Evolutionary conservation across 2,113 vertebrate species (phyloP), one percentile per base, ranked within the genome.

Genomic region (Nesoenas mayeri): DNA sequence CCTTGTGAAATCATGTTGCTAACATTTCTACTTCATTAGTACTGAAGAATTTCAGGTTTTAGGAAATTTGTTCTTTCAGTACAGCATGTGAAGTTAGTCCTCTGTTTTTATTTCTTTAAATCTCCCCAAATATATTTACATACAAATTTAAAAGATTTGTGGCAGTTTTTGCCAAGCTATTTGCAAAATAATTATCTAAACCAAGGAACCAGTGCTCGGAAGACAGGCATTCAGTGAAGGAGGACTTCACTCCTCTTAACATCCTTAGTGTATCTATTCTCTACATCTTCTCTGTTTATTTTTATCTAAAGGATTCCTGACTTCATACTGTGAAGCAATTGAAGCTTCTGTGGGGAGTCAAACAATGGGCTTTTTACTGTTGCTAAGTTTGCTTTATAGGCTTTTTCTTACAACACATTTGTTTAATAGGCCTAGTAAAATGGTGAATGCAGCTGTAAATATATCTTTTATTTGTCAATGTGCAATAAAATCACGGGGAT

Each of bases 251-350:
- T 88, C 24, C 58, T 88, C 71, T 91, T 90, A 92, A 79, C 67
- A 24, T 62, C 72, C 78, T 88, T 92, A 91, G 71, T 80, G 82
- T 92, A 67, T 61, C 82, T 91, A 22, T 78, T 94, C 64, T 81
- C 66, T 89, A 34, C 73, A 78, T 78, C 15, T 89, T 53, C 84
- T 91, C 15, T 92, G 93, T 95, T 95, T 96, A 86, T 97, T 96
- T 97, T 96, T 90, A 78, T 96, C 92, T 94, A 86, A 96, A 97
- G 91, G 65, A 93, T 95, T 96, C 87, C 89, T 96, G 96, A 84
- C 87, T 96, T 93, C 96, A 94, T 90, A 94, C 95, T 96, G 92
- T 97, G 95, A 96, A 91, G 91, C 86, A 94, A 95, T 96, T 96
- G 88, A 93, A 82, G 60, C 51, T 93, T 96, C 96, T 51, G 88